These are phyloP conservation scores for Callosobruchus maculatus DNA, from an alignment of 2,888 invertebrate genomes.

Conservation along the genomic window DNA sequence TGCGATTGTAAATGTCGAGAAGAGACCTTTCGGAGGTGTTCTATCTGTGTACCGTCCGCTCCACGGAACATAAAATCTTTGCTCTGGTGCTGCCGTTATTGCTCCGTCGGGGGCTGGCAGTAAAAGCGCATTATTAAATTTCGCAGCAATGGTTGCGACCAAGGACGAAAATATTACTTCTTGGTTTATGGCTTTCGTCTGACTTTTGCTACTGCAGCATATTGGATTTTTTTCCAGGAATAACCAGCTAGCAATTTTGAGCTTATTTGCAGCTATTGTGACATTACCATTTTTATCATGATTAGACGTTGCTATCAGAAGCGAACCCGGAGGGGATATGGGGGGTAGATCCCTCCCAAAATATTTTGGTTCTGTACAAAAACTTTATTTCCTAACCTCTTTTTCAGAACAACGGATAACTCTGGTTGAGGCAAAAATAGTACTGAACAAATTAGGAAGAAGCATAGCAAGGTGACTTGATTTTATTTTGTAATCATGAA, in stretches of 20 bases:
- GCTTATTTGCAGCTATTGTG: not conserved
- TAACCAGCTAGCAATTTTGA: not conserved
- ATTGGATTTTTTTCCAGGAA: not conserved
- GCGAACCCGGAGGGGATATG: too few relatives aligned
- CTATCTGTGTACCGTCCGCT: not conserved
- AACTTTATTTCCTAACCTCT: too few relatives aligned
- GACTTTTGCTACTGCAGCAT: not conserved
- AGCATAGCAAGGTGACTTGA: too few relatives aligned
- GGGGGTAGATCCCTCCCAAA: too few relatives aligned
- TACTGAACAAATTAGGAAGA: too few relatives aligned
- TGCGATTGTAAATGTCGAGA: conserved; percentile 23
- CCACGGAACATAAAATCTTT: not conserved
- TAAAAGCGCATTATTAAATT: not conserved
- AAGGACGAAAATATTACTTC: not conserved
- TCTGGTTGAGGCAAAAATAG: too few relatives aligned
- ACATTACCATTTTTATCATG: not conserved
- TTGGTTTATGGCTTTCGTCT: not conserved
- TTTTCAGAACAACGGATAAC: too few relatives aligned
- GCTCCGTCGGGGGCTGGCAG: not conserved
- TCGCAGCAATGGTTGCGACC: not conserved
- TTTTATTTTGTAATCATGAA: too few relatives aligned
- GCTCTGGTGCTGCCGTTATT: not conserved
- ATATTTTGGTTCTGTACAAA: too few relatives aligned
- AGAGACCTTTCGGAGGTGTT: conserved; percentile 20
- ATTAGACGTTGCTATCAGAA: too few relatives aligned